Conservation (phyloP, 2,888 invertebrate species). For the Chrysina gloriosa region DNA sequence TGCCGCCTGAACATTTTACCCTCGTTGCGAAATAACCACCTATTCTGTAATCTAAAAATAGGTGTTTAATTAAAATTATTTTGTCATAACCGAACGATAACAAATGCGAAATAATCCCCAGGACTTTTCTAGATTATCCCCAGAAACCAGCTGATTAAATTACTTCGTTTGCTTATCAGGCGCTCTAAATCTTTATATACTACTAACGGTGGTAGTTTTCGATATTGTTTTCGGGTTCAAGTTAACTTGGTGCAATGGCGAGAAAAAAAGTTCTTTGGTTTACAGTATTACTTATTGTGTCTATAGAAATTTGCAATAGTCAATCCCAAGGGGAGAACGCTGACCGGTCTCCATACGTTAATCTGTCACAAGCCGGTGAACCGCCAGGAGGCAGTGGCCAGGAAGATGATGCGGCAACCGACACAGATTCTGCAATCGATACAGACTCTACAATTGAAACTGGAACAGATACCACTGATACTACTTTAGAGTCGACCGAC, state of each 20-base stretch:
- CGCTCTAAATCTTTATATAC: slow-evolving; percentile 26
- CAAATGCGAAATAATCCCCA: slow-evolving; percentile 5
- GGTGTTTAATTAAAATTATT: slow-evolving; percentile 9
- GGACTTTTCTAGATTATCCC: slow-evolving; percentile 15
- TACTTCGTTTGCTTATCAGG: slow-evolving; percentile 10
- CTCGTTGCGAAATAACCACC: too few species aligned
- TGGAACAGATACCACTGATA: too few species aligned
- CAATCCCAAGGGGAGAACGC: neutral
- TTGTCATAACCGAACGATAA: slow-evolving; percentile 8
- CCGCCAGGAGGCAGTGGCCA: neutral
- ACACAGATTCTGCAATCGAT: neutral
- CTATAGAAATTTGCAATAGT: neutral
- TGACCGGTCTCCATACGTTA: neutral
- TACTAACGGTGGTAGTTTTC: neutral
- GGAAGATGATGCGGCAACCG: neutral
- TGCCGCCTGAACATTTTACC: too few species aligned
- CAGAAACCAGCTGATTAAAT: neutral
- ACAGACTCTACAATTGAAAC: too few species aligned
- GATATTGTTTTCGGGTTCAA: neutral
- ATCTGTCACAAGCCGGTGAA: too few species aligned
- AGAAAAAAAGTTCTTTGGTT: neutral
- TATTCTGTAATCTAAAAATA: neutral
- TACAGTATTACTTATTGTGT: neutral
- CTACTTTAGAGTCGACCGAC: too few species aligned
- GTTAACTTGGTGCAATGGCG: neutral